Base-by-base conservation (phyloP, 1,140 invertebrate species). In the Drosophila sproati region DNA sequence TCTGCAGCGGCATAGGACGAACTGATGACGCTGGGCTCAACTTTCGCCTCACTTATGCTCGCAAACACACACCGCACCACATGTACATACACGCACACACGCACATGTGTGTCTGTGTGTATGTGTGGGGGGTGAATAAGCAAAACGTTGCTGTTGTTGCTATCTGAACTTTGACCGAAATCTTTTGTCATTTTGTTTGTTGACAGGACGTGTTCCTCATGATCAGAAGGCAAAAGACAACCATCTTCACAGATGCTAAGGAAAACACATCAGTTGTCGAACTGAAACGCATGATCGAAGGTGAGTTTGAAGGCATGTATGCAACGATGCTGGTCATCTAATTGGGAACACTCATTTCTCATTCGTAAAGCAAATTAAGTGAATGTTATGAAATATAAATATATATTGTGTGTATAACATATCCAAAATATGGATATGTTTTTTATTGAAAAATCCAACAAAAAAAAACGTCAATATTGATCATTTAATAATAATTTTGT, bases 181-280 rank as follows among this genome's bases (percentile, higher is more conserved):
- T 35, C 20, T 59, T 12, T 56, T 8, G 29, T 47, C 52, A 48
- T 12, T 74, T 39, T n/a, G 2, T 73, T 80, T 43, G 39, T 20
- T 20, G 20, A 10, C 71, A 97, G 98, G 98, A 99, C 94, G 98
- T 99, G 80, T 99, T 99, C 95, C 94, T 99, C 82, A 99, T 99
- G 98, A 98, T 99, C 82, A 95, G 98, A 93, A 95, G 98, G 92
- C 98, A 98, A 94, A 99, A 99, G 93, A 95, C 96, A 80, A 99
- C 98, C 56, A 98, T 99, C 93, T 99, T 99, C 93, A 98, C 98
- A n/a, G 98, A 99, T 94, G 97, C 97, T 4, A 99, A 99, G 93
- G 98, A 99, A 92, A 98, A 97, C 55, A 98, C 98, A 39, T 96
- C 97, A 61, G 97, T 99, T 70, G 93, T 95, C 75, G 98, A 99